These are phyloP conservation scores for Prietella phreatophila DNA, from an alignment of 2,113 vertebrate species.

Conservation along the genomic window DNA sequence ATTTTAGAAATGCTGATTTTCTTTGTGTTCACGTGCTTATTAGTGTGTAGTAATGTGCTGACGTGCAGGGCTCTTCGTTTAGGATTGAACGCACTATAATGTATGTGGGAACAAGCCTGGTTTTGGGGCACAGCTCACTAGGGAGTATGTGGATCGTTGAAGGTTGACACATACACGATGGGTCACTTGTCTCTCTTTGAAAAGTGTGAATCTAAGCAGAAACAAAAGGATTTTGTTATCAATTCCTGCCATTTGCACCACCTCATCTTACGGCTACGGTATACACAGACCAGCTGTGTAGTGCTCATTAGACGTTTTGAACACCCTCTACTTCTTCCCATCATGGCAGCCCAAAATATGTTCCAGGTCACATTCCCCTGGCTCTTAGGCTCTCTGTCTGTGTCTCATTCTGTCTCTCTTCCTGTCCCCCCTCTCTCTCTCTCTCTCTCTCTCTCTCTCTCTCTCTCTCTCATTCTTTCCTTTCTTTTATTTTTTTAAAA, in stretches of 20 bases:
- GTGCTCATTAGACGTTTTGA: slow-evolving; percentile 9
- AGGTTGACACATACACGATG: background rate
- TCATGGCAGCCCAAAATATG: slow-evolving; percentile 29
- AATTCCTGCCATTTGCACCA: too few species aligned
- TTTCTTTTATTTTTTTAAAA: too few species aligned
- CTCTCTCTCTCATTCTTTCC: background rate
- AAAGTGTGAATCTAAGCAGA: too few species aligned
- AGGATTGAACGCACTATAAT: background rate
- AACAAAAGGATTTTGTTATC: too few species aligned
- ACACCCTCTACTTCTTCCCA: slow-evolving; percentile 40
- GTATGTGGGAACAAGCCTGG: too few species aligned
- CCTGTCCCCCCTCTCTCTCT: too few species aligned
- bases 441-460: background rate
- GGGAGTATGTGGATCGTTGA: too few species aligned
- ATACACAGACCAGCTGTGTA: background rate
- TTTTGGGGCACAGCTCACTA: too few species aligned
- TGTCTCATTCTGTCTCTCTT: background rate
- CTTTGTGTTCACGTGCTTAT: background rate
- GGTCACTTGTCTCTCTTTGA: too few species aligned
- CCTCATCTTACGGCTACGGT: background rate
- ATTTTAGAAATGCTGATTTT: background rate
- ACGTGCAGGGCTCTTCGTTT: background rate
- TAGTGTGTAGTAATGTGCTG: background rate
- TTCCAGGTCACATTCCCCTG: slow-evolving; percentile 39
- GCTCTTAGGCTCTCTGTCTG: background rate